Evolutionary conservation across 2,113 vertebrate genomes (phyloP), one percentile per base, ranked within the genome.

Genomic region (Gambusia affinis): DNA sequence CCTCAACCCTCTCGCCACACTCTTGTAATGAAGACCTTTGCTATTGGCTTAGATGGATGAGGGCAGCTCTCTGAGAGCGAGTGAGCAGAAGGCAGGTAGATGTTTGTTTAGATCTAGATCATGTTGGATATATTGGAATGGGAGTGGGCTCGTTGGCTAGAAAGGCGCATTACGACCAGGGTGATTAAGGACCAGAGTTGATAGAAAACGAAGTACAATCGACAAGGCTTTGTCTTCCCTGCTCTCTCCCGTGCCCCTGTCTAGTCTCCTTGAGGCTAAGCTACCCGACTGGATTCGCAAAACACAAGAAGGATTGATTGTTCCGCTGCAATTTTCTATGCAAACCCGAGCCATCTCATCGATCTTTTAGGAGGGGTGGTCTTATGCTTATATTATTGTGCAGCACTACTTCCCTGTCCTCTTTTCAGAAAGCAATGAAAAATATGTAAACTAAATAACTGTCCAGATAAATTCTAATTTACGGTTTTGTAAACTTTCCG

Each of bases 111-210:
- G 91, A 83, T 67, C 80, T 19, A 66, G 85, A 85, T 87, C 72
- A 76, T 61, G 78, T 76, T 80, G 82, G 88, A 88, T 90, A 84
- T 93, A 93, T 93, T 89, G 93, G 91, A 90, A 87, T 86, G 76
- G 76, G 87, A 86, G 86, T 79, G 84, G 74, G 84, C 30, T 70
- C 68, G 83, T 92, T 80, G 79, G 88, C 84, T 66, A 86, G 81
- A 83, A 80, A 88, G 81, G 85, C 74, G 5, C 83, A 89, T 91
- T 93, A 93, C 90, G 82, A 88, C 86, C 76, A n/a, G 81, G 84
- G 88, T 94, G 92, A 94, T 94, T 94, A 94, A 94, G 86, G 91
- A 92, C 91, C 84, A 90, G 87, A 87, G 88, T 87, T 94, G 92
- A 94, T 94, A 91, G 91, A 93, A 92, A 92, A 87, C 86, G 54